phyloP scores from a whole-genome alignment of 2,888 invertebrate species.

The Ptychoptera contaminata region DNA sequence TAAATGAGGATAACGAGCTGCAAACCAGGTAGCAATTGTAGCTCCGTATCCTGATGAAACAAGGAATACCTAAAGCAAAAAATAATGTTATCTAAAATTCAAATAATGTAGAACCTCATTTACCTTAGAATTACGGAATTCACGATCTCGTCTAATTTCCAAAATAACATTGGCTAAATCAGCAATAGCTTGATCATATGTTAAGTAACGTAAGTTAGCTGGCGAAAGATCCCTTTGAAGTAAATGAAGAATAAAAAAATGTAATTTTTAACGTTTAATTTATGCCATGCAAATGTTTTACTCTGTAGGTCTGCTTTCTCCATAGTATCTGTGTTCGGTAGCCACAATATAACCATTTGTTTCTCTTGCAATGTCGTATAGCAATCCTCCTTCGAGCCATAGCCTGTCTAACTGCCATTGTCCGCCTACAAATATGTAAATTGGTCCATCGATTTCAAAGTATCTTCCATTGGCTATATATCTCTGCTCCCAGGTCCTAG shows the following conservation, averaged over 20 bases:
- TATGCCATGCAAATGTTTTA: slow-evolving; percentile 21
- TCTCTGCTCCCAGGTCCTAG: slow-evolving; percentile 35
- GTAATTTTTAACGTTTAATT: neutral
- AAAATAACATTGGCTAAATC: slow-evolving; percentile 48
- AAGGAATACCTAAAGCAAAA: slow-evolving; percentile 19
- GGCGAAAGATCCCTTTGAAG: slow-evolving; percentile 35
- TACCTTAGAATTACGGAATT: too few relatives aligned
- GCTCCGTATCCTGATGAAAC: slow-evolving; percentile 34
- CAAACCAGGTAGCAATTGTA: slow-evolving; percentile 42
- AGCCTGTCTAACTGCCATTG: slow-evolving; percentile 44
- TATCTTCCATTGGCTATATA: slow-evolving; percentile 30
- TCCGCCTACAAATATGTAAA: slow-evolving; percentile 49
- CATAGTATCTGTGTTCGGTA: slow-evolving; percentile 63
- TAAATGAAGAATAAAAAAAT: slow-evolving; percentile 1
- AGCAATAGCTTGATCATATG: slow-evolving; percentile 47
- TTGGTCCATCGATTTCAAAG: slow-evolving; percentile 32
- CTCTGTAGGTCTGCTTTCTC: slow-evolving; percentile 46
- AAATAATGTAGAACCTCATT: too few relatives aligned
- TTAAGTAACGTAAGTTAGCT: slow-evolving; percentile 42
- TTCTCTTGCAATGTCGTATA: slow-evolving; percentile 34
- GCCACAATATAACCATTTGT: slow-evolving; percentile 44
- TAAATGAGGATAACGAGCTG: slow-evolving; percentile 40
- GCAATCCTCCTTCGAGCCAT: slow-evolving; percentile 39
- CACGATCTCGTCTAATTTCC: too few relatives aligned
- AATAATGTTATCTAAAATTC: too few relatives aligned